These are phyloP conservation scores for Scaptomyza flava DNA, from an alignment of 2,888 invertebrate genomes.

Conservation along the genomic window DNA sequence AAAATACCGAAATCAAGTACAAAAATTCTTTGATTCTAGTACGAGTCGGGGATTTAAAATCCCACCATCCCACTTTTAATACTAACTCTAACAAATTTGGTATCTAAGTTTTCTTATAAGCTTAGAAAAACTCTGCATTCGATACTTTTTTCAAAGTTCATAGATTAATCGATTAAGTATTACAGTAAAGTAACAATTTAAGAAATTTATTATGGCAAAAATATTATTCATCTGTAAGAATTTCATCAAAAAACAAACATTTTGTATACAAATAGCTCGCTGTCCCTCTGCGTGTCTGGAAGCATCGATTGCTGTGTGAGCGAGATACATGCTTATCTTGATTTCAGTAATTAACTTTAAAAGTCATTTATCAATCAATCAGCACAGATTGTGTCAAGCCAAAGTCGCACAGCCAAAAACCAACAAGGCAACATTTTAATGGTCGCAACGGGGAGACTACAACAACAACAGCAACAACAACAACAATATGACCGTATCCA, in stretches of 20 bases:
- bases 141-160: no score
- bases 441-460: conserved; percentile 24
- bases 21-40: no score
- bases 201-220: no score
- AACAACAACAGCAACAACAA: conserved; percentile 20
- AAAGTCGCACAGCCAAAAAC: conserved; percentile 30
- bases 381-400: conserved; percentile 66
- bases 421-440: conserved; percentile 31
- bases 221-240: not conserved
- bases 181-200: no score
- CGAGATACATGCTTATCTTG: conserved; percentile 31
- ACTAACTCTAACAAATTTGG: not conserved
- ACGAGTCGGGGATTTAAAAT: no score
- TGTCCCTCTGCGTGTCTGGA: conserved; percentile 1
- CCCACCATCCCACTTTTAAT: no score
- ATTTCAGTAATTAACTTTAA: conserved; percentile 68
- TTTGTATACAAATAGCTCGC: not conserved
- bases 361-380: conserved; percentile 76
- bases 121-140: no score
- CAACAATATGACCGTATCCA: conserved; percentile 1
- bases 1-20: no score
- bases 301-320: conserved; percentile 1
- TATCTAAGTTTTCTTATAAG: no score
- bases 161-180: no score
- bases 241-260: not conserved